These are phyloP conservation scores for Ptyas mucosa DNA, from an alignment of 2,113 vertebrate species.

Conservation along the genomic window DNA sequence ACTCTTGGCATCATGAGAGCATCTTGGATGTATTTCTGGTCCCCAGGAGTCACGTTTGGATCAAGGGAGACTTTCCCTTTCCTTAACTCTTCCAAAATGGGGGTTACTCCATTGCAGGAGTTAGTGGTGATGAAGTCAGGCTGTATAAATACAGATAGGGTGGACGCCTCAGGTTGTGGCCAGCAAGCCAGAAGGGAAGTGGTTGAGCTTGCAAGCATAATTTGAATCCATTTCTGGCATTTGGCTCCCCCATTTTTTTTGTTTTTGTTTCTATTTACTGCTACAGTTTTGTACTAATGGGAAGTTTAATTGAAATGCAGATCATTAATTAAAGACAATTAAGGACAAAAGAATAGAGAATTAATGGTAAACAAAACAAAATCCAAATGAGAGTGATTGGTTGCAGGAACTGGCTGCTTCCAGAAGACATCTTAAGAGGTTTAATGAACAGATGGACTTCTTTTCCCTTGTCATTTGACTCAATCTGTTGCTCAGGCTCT, in stretches of 20 bases:
- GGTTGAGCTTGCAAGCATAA: neutral
- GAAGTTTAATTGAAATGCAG: neutral
- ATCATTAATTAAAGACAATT: neutral
- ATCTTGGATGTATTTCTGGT: neutral
- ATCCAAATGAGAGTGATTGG: neutral
- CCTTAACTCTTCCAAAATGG: neutral
- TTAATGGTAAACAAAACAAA: neutral
- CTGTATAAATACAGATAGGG: neutral
- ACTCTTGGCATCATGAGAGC: neutral
- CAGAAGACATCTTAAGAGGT: neutral
- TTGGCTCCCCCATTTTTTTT: neutral
- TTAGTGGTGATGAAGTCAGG: neutral
- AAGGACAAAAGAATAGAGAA: neutral
- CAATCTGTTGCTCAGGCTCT: neutral
- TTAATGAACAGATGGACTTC: neutral
- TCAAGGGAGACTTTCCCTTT: neutral
- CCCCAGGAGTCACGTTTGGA: neutral
- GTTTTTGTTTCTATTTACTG: neutral
- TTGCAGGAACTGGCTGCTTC: neutral
- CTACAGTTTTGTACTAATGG: neutral
- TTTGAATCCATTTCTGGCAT: neutral
- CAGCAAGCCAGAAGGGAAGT: neutral
- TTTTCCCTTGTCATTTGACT: neutral
- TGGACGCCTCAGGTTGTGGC: neutral
- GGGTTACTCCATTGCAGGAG: neutral